phyloP scores from a whole-genome alignment of 2,113 vertebrate species.

The Lates calcarifer region DNA sequence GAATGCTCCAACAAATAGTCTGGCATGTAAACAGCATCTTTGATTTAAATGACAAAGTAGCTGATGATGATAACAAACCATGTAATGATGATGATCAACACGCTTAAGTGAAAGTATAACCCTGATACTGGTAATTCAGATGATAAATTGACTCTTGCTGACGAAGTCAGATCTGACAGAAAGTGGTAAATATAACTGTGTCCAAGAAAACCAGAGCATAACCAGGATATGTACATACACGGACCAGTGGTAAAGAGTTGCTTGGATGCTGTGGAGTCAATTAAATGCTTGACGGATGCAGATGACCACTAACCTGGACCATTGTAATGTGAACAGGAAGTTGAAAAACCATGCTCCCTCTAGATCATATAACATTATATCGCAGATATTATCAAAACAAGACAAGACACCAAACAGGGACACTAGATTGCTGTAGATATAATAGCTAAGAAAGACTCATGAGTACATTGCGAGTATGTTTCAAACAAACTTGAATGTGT shows the following conservation, averaged over 20 bases:
- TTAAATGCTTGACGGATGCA: not conserved
- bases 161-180: not conserved
- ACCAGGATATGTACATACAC: not conserved
- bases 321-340: not conserved
- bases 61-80: not conserved
- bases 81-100: not conserved
- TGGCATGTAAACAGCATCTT: not conserved
- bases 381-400: not conserved
- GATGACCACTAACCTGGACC: not conserved
- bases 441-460: not conserved
- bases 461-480: not conserved
- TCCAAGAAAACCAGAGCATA: not conserved
- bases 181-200: not conserved
- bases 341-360: not conserved
- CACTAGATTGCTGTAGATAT: not conserved
- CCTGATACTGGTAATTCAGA: not conserved
- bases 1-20: not conserved
- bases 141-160: not conserved
- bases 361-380: not conserved
- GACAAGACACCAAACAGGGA: not conserved
- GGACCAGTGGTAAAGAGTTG: too few relatives aligned
- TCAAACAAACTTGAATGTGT: not conserved
- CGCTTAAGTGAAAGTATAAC: not conserved
- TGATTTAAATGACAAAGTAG: not conserved
- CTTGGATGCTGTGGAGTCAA: too few relatives aligned